Evolutionary conservation across 2,113 vertebrate species (phyloP).

Genomic region (Emydura subglobosa): DNA sequence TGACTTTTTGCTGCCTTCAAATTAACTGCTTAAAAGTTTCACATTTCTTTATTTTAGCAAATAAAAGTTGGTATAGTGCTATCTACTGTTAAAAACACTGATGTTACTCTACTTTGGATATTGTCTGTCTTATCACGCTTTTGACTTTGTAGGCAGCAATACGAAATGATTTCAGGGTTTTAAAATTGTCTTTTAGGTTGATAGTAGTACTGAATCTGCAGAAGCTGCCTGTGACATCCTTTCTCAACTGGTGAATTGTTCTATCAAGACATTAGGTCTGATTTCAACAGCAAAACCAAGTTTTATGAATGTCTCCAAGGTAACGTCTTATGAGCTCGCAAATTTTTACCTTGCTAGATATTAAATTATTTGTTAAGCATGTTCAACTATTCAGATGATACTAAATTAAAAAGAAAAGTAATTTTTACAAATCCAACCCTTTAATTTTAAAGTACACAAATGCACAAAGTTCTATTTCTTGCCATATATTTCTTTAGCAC

Average conservation of each 20-base stretch:
- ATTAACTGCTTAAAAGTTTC: not conserved
- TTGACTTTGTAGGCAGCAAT: not conserved
- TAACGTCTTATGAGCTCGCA: constrained; percentile 32
- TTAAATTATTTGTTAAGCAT: not conserved
- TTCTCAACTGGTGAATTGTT: constrained; percentile 93
- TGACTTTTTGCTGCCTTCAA: not conserved
- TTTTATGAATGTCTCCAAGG: constrained; percentile 93
- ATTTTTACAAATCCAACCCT: not conserved
- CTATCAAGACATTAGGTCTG: constrained; percentile 89
- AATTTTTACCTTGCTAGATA: not conserved
- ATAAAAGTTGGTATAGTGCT: not conserved
- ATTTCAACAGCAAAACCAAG: constrained; percentile 92
- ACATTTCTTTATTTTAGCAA: not conserved
- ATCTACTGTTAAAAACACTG: not conserved
- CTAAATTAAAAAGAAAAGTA: not conserved
- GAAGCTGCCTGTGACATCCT: constrained; percentile 92
- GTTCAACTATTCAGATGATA: not conserved
- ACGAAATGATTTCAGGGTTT: not conserved
- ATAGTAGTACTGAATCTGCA: constrained; percentile 90
- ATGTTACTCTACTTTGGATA: not conserved
- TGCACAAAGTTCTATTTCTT: not conserved
- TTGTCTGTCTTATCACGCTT: not conserved
- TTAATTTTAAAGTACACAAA: not conserved
- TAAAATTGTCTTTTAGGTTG: constrained; percentile 81
- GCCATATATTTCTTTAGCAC: not conserved